phyloP scores from a whole-genome alignment of 2,113 vertebrate genomes.

The Cheirogaleus medius region DNA sequence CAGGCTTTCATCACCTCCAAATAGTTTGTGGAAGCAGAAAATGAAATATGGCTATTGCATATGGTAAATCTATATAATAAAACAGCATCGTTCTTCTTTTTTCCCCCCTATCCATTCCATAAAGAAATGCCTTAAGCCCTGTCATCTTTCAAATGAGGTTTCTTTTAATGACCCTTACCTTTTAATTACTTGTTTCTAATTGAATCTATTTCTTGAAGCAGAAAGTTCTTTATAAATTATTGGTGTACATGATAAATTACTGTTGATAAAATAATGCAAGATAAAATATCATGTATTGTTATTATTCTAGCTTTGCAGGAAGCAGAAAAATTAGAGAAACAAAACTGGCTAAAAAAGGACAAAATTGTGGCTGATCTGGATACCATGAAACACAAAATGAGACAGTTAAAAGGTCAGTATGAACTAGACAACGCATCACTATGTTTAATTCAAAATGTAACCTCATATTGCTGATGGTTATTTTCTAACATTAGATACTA shows the following conservation, averaged over 20 bases:
- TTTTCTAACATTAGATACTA: neutral
- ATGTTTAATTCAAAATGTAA: neutral
- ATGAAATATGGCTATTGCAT: conserved; percentile 62
- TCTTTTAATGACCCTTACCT: conserved; percentile 62
- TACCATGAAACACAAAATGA: conserved; percentile 78
- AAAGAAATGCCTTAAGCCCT: conserved; percentile 56
- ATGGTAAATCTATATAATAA: conserved; percentile 66
- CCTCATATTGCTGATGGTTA: neutral
- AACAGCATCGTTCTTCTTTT: conserved; percentile 1
- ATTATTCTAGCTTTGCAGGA: conserved; percentile 67
- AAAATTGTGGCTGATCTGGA: conserved; percentile 76
- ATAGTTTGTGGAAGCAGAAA: conserved; percentile 46
- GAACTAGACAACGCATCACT: neutral
- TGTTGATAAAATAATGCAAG: conserved; percentile 42
- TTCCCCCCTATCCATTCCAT: neutral
- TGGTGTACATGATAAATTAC: conserved; percentile 50
- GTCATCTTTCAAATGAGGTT: conserved; percentile 58
- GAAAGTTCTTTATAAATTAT: conserved; percentile 66
- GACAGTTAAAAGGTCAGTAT: conserved; percentile 73
- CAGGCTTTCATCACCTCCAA: conserved; percentile 49
- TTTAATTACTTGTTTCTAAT: conserved; percentile 75
- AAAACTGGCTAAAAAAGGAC: conserved; percentile 74
- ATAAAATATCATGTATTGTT: conserved; percentile 26
- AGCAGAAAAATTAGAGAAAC: conserved; percentile 66
- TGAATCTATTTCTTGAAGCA: conserved; percentile 70